Percentiles rank a stretch among this genome's conserved stretches.
These are phyloP conservation scores for Spea bombifrons DNA, from an alignment of 2,113 vertebrate species.

Conservation along the genomic window DNA sequence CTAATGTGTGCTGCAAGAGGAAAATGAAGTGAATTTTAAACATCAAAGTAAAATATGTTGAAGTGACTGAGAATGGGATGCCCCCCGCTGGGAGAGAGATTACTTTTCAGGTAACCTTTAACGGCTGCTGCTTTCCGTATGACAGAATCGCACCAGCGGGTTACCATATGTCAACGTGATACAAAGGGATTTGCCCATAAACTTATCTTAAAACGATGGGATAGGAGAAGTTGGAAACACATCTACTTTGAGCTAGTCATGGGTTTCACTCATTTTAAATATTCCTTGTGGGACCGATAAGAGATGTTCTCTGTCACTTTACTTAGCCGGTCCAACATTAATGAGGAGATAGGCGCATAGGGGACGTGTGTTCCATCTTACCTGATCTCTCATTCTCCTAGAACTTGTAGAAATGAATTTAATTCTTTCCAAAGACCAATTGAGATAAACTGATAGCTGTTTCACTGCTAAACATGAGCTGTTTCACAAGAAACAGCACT, in stretches of 20 bases:
- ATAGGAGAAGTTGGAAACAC: background rate
- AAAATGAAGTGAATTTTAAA: background rate
- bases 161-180: background rate
- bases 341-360: no score
- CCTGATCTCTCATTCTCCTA: no score
- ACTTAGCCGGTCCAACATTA: no score
- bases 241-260: background rate
- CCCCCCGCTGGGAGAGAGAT: constrained; percentile 12
- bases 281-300: background rate
- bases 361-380: no score
- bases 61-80: background rate
- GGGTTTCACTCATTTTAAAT: background rate
- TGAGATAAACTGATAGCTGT: no score
- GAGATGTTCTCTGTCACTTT: no score
- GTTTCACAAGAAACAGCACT: no score
- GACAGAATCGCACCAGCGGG: constrained; percentile 3
- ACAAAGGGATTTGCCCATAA: background rate
- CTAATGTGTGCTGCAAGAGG: background rate
- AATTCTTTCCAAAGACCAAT: no score
- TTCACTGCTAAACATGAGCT: no score
- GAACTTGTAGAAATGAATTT: no score
- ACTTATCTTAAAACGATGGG: background rate
- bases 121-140: background rate
- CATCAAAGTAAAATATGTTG: constrained; percentile 19
- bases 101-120: constrained; percentile 12